Base-by-base conservation (phyloP, 92 coral and sea anemone genomes). In the Plumapathes pennacea region DNA sequence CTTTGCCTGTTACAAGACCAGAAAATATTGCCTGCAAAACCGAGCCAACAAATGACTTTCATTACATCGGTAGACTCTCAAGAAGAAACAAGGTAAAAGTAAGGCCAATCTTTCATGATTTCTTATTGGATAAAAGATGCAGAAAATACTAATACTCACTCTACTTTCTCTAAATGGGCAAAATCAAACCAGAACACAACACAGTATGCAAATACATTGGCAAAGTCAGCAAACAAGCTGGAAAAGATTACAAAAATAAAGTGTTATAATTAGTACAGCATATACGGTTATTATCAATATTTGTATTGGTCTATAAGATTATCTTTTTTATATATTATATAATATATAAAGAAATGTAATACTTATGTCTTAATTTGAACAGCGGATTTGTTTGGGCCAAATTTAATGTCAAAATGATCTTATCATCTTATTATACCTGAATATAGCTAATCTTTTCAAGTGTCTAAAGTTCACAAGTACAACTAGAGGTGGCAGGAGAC, bases 131-230 rank as follows among this genome's bases (percentile, higher is more conserved):
- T 25, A 5, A 20, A 43, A 30, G 19, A 19, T 50, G 28, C 26
- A n/a, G 36, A 60, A 22, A 3, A 27, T 6, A 23, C 2, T 11
- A 19, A 31, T 29, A 80, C 89, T 84, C 74, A 92, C 98, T 84
- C 56, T 29, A 89, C 78, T 64, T 78, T 76, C 25, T 91, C 96
- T 62, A 91, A 88, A 54, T 91, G 96, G 22, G 85, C 86, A 80
- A 91, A 92, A 63, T 92, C 98, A 81, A 92, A 92, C 98, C 98
- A 92, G 47, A 92, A 88, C 32, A 92, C 98, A 43, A 92, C 96
- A 65, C 98, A 92, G 61, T 92, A 92, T 26, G 98, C 98, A 84
- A 92, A 92, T 1, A 84, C 96, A 72, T 92, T 92, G 2, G 98
- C 96, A 77, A 88, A 92, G 67, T 92, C 96, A 47, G 98, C 98